Evolutionary conservation across 2,113 vertebrate species (phyloP).

Genomic region (Synchiropus splendidus): DNA sequence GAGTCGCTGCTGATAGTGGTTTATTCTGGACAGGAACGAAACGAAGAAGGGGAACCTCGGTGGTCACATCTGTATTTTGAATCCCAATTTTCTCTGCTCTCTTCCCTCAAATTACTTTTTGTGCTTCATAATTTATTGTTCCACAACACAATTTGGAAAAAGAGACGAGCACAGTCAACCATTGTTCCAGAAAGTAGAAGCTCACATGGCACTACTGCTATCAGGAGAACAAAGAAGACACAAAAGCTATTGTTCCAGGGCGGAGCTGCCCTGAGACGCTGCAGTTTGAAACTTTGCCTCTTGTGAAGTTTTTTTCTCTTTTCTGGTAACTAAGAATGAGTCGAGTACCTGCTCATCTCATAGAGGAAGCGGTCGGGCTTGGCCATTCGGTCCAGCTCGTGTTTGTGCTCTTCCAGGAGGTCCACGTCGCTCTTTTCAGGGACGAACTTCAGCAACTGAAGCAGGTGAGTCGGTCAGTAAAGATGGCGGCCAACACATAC

Average conservation of each 20-base stretch:
- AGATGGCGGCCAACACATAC: no score
- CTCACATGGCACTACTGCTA: slow-evolving; percentile 24
- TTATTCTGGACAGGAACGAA: slow-evolving; percentile 70
- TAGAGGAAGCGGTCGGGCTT: slow-evolving; percentile 95
- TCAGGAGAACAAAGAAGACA: slow-evolving; percentile 22
- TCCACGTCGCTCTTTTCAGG: slow-evolving; percentile 94
- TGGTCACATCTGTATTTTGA: background rate
- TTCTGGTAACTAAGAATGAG: no score
- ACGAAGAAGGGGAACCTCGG: slow-evolving; percentile 9
- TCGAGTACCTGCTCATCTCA: slow-evolving; percentile 91
- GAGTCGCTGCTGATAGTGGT: slow-evolving; percentile 95
- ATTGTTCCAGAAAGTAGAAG: slow-evolving; percentile 34
- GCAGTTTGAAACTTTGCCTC: no score
- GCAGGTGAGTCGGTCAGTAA: background rate
- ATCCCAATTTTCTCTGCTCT: no score
- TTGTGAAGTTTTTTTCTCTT: no score
- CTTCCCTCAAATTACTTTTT: no score
- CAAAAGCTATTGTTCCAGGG: slow-evolving; percentile 30
- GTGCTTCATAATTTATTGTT: no score
- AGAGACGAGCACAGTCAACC: slow-evolving; percentile 14
- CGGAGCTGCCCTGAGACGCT: slow-evolving; percentile 2
- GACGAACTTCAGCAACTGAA: slow-evolving; percentile 91
- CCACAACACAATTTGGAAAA: slow-evolving; percentile 14
- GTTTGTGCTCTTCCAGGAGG: slow-evolving; percentile 92
- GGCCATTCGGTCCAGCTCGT: slow-evolving; percentile 95